Evolutionary conservation across 2,113 vertebrate genomes (phyloP).

Genomic region (Scolopax mira): DNA sequence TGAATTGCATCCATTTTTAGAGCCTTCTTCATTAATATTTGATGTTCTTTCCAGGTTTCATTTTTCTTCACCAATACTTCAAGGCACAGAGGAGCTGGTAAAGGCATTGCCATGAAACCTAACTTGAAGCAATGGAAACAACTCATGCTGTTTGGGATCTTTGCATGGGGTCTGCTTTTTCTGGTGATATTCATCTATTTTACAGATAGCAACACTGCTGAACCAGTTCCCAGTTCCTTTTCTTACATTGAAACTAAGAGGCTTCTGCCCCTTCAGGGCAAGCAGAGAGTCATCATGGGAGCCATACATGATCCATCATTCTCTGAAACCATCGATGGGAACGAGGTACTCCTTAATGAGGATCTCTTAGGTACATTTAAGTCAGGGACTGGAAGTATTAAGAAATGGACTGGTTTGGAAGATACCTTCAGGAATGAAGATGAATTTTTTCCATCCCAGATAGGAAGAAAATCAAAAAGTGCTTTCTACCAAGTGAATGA

Average conservation of each 20-base stretch:
- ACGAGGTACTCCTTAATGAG: slow-evolving; percentile 38
- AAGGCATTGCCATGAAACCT: slow-evolving; percentile 88
- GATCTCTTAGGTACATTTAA: slow-evolving; percentile 50
- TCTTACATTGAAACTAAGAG: slow-evolving; percentile 86
- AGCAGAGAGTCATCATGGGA: slow-evolving; percentile 80
- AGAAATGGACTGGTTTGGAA: slow-evolving; percentile 61
- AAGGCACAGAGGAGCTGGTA: slow-evolving; percentile 43
- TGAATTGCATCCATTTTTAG: not conserved
- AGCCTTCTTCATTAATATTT: not conserved
- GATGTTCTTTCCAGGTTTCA: slow-evolving; percentile 62
- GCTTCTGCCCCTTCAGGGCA: slow-evolving; percentile 85
- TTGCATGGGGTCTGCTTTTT: slow-evolving; percentile 92
- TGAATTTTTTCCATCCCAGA: slow-evolving; percentile 65
- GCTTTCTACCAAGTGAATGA: slow-evolving; percentile 56
- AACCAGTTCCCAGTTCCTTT: slow-evolving; percentile 81
- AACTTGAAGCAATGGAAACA: slow-evolving; percentile 95
- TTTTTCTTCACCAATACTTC: slow-evolving; percentile 55
- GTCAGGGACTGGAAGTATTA: slow-evolving; percentile 14
- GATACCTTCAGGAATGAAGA: slow-evolving; percentile 57
- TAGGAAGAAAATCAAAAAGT: slow-evolving; percentile 69
- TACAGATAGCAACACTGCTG: slow-evolving; percentile 85
- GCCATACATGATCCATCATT: slow-evolving; percentile 74
- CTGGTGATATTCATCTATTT: slow-evolving; percentile 92
- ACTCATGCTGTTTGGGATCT: slow-evolving; percentile 88
- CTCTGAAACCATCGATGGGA: slow-evolving; percentile 61